Base-by-base conservation (phyloP, 2,888 invertebrate genomes). In the Apoderus coryli region DNA sequence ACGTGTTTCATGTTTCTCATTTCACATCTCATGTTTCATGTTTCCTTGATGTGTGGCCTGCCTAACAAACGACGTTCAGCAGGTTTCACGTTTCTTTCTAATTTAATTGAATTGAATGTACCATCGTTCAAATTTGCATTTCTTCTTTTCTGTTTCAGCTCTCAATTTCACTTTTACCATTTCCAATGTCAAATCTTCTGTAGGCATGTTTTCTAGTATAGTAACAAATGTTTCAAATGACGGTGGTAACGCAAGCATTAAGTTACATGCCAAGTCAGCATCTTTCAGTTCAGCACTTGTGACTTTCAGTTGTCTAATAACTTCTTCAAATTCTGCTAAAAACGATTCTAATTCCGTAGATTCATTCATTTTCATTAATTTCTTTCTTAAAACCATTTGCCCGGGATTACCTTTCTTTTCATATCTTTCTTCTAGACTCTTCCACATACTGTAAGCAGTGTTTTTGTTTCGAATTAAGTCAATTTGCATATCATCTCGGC, bases 381-480 rank as follows among this genome's bases (percentile, higher is more conserved):
- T 24, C 10, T 10, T 7, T n/a, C 10, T 7, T 24, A 24, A 24
- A 6, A 24, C 10, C 6, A 24, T 6, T 10, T 24, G 25, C 6
- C 25, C 25, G 5, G 25, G 25, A n/a, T 7, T 24, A 6, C 25
- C 25, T 10, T 24, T 24, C 10, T 24, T 24, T 10, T 24, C 25
- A 24, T 24, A 24, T 24, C 25, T 24, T 6, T 24, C 10, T 10
- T 24, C 25, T 24, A 24, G 10, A n/a, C 7, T 10, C 10, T 24
- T 24, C 25, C 25, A 24, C 25, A 24, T 24, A 10, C 25, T 24
- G 10, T 24, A 24, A 6, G 25, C 25, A n/a, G 25, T 24, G 6
- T n/a, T 10, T 10, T 24, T 10, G 6, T 24, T 7, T 24, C 25
- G 6, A 10, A 24, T 6, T n/a, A 24, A n/a, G 10, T 24, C 25